phyloP scores from a whole-genome alignment of 2,113 vertebrate genomes.

The Shinisaurus crocodilurus region DNA sequence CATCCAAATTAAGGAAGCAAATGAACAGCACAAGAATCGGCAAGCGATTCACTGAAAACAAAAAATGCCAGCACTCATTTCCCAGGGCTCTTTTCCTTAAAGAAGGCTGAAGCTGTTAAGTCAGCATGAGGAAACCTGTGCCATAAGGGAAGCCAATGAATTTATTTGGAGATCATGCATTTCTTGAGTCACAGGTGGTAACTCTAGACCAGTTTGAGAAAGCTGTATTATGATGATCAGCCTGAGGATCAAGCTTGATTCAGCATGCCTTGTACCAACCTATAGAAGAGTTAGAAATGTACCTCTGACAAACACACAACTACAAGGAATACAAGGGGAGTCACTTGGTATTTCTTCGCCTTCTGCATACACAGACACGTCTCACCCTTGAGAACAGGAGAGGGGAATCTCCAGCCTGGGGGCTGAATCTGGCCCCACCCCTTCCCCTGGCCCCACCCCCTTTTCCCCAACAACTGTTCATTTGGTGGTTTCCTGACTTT shows the following conservation, averaged over 20 bases:
- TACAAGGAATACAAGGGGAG: too few species aligned
- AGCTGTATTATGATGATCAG: too few species aligned
- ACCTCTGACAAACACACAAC: too few species aligned
- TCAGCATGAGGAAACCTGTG: constrained; percentile 18
- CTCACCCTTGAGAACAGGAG: too few species aligned
- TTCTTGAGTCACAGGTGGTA: neutral
- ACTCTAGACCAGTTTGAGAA: constrained; percentile 47
- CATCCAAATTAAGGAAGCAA: neutral
- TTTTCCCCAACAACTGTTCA: too few species aligned
- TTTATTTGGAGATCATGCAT: fast-evolving
- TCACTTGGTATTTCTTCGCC: neutral
- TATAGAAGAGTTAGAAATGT: too few species aligned
- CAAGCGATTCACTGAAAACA: neutral
- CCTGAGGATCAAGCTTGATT: too few species aligned
- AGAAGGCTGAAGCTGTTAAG: constrained; percentile 28
- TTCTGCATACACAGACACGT: neutral
- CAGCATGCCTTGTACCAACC: too few species aligned
- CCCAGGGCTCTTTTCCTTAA: neutral
- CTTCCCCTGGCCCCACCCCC: too few species aligned
- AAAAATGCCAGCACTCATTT: neutral
- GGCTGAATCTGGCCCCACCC: too few species aligned
- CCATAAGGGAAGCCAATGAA: neutral
- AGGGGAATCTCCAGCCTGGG: too few species aligned
- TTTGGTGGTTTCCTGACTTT: too few species aligned
- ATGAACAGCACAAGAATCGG: neutral